These are phyloP conservation scores for Anniella stebbinsi DNA, from an alignment of 2,797 vertebrate species.

Conservation along the genomic window DNA sequence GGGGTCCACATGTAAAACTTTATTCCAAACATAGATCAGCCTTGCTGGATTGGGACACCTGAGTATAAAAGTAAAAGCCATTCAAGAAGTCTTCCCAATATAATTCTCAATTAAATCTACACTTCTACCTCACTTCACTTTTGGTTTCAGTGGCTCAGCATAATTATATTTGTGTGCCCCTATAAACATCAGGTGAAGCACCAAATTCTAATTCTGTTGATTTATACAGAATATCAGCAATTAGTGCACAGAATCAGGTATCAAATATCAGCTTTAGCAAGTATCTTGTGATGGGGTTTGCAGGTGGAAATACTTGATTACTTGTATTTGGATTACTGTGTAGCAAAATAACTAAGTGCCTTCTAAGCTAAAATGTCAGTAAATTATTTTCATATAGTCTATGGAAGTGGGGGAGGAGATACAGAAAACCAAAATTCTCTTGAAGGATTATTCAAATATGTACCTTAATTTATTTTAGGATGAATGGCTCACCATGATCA, in stretches of 20 bases:
- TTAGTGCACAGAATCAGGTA: background rate
- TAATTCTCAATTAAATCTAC: background rate
- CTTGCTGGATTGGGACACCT: background rate
- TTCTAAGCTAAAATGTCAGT: background rate
- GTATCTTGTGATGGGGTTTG: background rate
- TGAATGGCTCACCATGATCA: background rate
- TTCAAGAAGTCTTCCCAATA: background rate
- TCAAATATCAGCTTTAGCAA: background rate
- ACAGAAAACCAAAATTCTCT: conserved; percentile 11
- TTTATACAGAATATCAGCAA: background rate
- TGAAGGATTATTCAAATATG: background rate
- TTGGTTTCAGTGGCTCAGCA: background rate
- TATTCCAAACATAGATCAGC: background rate
- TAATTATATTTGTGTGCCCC: background rate
- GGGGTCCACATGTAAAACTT: background rate
- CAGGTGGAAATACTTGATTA: background rate
- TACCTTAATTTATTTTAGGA: conserved; percentile 50
- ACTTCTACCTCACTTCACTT: background rate
- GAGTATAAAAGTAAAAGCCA: background rate
- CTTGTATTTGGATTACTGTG: background rate
- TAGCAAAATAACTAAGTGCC: background rate
- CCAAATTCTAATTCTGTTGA: background rate
- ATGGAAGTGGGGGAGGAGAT: conserved; percentile 54
- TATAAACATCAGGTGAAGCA: background rate
- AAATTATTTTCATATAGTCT: background rate